A percentile compares a stretch with the other conserved stretches of the same genome.
These are phyloP conservation scores for Chaetodon trifasciatus DNA, from an alignment of 2,797 vertebrate genomes.

Conservation along the genomic window DNA sequence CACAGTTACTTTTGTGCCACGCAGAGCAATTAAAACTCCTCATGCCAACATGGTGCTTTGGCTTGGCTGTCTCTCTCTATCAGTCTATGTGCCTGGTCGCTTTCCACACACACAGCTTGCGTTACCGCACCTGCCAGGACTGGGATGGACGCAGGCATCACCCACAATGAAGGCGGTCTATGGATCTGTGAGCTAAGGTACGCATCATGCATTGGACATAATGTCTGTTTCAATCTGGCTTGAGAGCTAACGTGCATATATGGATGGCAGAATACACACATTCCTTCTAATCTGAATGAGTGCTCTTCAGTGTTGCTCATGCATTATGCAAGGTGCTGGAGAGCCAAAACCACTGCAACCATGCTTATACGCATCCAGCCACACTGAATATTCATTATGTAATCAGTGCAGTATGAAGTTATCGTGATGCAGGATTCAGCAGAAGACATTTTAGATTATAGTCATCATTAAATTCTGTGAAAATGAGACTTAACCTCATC, in stretches of 20 bases:
- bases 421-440: slow-evolving; percentile 1
- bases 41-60: slow-evolving; percentile 3
- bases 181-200: slow-evolving; percentile 1
- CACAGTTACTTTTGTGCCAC: slow-evolving; percentile 17
- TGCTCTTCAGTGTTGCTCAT: slow-evolving; percentile 8
- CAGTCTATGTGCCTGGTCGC: slow-evolving; percentile 33
- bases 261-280: neutral
- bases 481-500: neutral
- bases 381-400: neutral
- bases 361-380: neutral
- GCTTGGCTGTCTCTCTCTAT: slow-evolving; percentile 30
- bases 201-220: neutral
- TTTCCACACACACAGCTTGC: slow-evolving; percentile 45
- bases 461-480: neutral
- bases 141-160: slow-evolving; percentile 6
- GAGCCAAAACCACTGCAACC: neutral
- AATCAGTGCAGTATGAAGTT: neutral
- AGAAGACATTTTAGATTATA: neutral
- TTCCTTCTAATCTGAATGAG: neutral
- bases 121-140: slow-evolving; percentile 33
- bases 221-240: slow-evolving; percentile 1
- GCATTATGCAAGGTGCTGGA: neutral
- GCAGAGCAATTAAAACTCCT: slow-evolving; percentile 51
- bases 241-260: neutral
- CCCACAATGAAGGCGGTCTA: neutral